Evolutionary conservation across 1,140 invertebrate genomes (phyloP), one percentile per base, ranked within the genome.

Genomic region (Drosophila grimshawi): DNA sequence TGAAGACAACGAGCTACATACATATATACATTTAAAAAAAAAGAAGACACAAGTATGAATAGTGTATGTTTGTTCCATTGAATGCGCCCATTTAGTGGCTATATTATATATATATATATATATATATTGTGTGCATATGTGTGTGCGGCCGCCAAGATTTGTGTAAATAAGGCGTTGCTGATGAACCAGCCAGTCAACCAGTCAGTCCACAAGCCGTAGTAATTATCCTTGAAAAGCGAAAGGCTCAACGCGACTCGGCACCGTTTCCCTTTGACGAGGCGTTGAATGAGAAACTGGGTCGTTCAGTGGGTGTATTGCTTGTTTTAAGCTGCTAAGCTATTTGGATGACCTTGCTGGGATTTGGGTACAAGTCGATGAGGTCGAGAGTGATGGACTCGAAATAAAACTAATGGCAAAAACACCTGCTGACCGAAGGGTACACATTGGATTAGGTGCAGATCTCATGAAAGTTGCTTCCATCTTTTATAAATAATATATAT

Each of bases 161-260:
- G 61, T 76, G 73, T 76, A 76, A 76, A 76, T 70, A 76, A 46
- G 32, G 32, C 73, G 30, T 5, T 72, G 49, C 46, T 76, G 73
- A 76, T 59, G 67, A 64, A 67, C 52, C 35, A 5, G 29, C 32
- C 3, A 43, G n/a, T 0, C 39, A 43, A n/a, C 39, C 39, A 43
- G 39, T 43, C n/a, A 3, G 29, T 29, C 55, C 4, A 33, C 41
- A 60, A 60, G 33, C 27, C 37, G 19, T 33, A 35, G 64, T 63
- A 56, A 74, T 74, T 69, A 74, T 69, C 57, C 65, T 62, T 74
- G 71, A 73, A 56, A 55, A 27, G n/a, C 8, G 33, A 66, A 64
- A 37, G 46, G 39, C 46, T 30, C 19, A 19, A 19, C 19, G 19
- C 45, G 35, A 19, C 45, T 45, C 30, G 37, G 27, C 52, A 5